Conservation (phyloP, 2,113 vertebrate genomes). For the Anoura caudifer region DNA sequence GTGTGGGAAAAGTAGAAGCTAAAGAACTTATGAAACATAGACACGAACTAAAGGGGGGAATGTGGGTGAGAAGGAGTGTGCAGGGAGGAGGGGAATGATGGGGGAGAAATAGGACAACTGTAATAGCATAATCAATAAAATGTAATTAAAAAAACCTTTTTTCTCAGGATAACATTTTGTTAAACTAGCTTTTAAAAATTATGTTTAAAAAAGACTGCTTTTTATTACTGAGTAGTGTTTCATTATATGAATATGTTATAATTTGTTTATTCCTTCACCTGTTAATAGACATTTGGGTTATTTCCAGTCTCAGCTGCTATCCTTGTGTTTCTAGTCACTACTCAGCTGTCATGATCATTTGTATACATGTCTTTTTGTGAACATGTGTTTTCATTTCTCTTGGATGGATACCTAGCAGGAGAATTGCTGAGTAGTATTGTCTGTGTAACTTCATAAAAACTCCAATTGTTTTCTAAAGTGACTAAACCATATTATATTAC, state of each 20-base stretch:
- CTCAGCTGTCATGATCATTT: background rate
- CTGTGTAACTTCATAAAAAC: slow-evolving; percentile 3
- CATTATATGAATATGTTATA: background rate
- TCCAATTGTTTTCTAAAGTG: background rate
- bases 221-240: background rate
- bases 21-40: no score
- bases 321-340: background rate
- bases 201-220: background rate
- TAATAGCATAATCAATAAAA: no score
- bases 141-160: no score
- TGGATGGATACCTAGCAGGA: background rate
- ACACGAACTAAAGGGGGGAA: no score
- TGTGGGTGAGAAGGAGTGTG: no score
- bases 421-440: background rate
- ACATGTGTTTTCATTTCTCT: background rate
- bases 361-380: background rate
- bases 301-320: background rate
- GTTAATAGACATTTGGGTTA: background rate
- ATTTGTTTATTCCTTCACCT: background rate
- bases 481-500: background rate
- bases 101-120: no score
- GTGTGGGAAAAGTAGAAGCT: no score
- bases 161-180: background rate
- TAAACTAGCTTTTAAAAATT: background rate
- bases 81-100: no score